A percentile compares a stretch with the other conserved stretches of the same genome.
Conservation (phyloP, 1,140 invertebrate genomes). For the Drosophila arizonae region DNA sequence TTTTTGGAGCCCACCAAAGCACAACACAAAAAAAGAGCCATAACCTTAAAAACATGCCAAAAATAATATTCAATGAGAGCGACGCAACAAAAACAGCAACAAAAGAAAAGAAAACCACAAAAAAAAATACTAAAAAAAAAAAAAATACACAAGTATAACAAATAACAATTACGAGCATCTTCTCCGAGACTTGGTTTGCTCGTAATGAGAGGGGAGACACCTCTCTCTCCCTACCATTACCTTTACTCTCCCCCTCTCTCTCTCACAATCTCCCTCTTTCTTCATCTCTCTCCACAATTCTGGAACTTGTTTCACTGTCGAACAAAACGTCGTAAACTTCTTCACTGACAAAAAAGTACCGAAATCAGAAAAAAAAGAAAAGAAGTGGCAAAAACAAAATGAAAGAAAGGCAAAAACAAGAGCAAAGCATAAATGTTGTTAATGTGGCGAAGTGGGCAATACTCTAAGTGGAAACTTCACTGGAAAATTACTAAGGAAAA, state of each 20-base stretch:
- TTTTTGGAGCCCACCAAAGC: constrained; percentile 63
- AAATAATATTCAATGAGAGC: constrained; percentile 73
- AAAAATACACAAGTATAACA: constrained; percentile 39
- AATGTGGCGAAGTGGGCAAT: background rate
- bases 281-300: constrained; percentile 11
- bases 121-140: constrained; percentile 8
- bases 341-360: constrained; percentile 8
- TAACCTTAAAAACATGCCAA: constrained; percentile 70
- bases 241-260: background rate
- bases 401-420: constrained; percentile 16
- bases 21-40: constrained; percentile 46
- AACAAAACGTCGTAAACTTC: constrained; percentile 21
- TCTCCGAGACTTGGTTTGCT: constrained; percentile 9
- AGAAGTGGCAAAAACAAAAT: background rate
- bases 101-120: constrained; percentile 18
- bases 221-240: background rate
- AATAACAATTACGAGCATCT: constrained; percentile 55
- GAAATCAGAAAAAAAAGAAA: constrained; percentile 1
- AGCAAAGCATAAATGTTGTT: background rate
- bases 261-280: background rate
- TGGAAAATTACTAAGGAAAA: too few species aligned
- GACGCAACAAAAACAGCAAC: constrained; percentile 8
- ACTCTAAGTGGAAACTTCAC: background rate
- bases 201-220: constrained; percentile 5
- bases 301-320: constrained; percentile 32